Evolutionary conservation across 1,140 invertebrate genomes (phyloP).

Genomic region (Holotrichia oblita): DNA sequence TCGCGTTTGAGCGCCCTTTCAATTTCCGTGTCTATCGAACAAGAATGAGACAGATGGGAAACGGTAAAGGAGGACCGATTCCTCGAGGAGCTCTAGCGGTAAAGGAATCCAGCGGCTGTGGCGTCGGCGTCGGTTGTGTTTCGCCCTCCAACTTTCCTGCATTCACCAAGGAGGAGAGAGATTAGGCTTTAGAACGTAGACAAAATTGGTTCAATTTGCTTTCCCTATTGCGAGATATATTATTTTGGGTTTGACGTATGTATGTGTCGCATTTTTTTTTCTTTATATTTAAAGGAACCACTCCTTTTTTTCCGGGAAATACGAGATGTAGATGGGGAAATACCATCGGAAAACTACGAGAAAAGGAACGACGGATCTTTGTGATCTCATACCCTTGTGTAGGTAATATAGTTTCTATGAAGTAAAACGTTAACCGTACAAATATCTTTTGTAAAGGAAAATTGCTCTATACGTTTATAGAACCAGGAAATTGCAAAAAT

Average conservation of each 20-base stretch:
- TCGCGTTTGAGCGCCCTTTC: constrained; percentile 38
- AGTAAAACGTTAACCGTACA: constrained; percentile 6
- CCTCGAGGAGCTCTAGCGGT: neutral
- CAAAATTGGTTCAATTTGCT: constrained; percentile 41
- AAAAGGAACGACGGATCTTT: neutral
- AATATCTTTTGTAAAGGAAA: neutral
- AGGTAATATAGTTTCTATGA: constrained; percentile 21
- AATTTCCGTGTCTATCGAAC: constrained; percentile 38
- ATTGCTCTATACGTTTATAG: neutral
- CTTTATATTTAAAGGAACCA: neutral
- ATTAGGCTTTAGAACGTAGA: constrained; percentile 40
- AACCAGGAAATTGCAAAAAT: neutral
- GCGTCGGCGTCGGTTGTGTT: neutral
- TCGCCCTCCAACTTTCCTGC: neutral
- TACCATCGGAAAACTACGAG: no score
- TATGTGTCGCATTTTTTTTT: constrained; percentile 29
- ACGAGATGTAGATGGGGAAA: neutral
- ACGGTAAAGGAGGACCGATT: neutral
- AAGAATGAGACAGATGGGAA: constrained; percentile 35
- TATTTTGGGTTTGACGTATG: constrained; percentile 39
- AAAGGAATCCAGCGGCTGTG: constrained; percentile 14
- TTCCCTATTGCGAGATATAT: constrained; percentile 36
- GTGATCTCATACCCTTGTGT: neutral
- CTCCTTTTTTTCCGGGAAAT: constrained; percentile 2
- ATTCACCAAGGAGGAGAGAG: neutral